A percentile compares a stretch with the other conserved stretches of the same genome.
These are phyloP conservation scores for Oasisia sp. DNA, from an alignment of 2,888 invertebrate species.

Conservation along the genomic window DNA sequence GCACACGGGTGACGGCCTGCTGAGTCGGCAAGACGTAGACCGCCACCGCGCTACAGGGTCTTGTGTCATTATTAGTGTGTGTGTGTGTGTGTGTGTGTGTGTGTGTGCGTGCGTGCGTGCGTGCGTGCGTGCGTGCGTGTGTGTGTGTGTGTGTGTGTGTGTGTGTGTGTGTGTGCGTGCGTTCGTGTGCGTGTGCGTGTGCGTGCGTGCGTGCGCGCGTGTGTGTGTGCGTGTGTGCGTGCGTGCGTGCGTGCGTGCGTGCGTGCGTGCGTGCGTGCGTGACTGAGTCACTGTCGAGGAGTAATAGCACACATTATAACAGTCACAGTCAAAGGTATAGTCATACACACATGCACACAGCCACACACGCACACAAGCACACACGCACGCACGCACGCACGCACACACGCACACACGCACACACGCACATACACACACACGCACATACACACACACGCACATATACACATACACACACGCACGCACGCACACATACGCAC, in stretches of 20 bases:
- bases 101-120: neutral
- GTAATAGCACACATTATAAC: too few relatives aligned
- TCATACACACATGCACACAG: too few relatives aligned
- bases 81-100: neutral
- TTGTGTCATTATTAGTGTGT: neutral
- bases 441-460: too few relatives aligned
- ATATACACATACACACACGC: too few relatives aligned
- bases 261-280: neutral
- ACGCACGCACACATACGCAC: too few relatives aligned
- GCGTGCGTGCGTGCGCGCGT: neutral
- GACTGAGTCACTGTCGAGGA: too few relatives aligned
- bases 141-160: neutral
- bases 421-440: too few relatives aligned
- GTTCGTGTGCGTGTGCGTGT: neutral
- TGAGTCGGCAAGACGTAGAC: neutral
- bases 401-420: too few relatives aligned
- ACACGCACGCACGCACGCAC: too few relatives aligned
- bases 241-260: neutral
- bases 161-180: neutral
- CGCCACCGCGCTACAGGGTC: neutral
- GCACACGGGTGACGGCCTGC: neutral
- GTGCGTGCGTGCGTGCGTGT: neutral
- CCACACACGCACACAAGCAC: too few relatives aligned
- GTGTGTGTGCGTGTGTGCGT: neutral
- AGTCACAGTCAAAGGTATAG: too few relatives aligned